A percentile compares a stretch with the other conserved stretches of the same genome.
Conservation (phyloP, 2,797 vertebrate species). For the Columba guinea region DNA sequence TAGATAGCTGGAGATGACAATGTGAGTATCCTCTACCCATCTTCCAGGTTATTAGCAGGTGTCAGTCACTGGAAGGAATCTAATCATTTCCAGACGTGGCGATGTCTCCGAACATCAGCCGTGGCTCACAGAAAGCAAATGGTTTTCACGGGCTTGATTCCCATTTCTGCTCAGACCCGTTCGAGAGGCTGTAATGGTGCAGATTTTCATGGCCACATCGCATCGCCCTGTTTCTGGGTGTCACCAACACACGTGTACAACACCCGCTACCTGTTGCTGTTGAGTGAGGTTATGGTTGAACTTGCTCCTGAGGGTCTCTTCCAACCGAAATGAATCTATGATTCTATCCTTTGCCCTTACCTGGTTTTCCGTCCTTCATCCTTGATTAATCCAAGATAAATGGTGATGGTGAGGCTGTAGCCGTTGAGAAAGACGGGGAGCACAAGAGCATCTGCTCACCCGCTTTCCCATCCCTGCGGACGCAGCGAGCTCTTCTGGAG, state of each 20-base stretch:
- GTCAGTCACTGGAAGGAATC: constrained; percentile 69
- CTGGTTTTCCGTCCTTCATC: not conserved
- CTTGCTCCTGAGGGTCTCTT: too few relatives aligned
- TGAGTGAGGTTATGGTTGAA: too few relatives aligned
- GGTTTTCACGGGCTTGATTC: not conserved
- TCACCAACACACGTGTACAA: fast-evolving
- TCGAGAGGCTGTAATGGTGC: not conserved
- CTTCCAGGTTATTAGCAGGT: constrained; percentile 74
- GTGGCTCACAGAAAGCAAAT: not conserved
- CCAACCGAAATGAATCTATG: too few relatives aligned
- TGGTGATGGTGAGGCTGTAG: not conserved
- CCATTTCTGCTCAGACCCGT: not conserved
- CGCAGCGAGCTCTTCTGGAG: not conserved
- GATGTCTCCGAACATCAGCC: not conserved
- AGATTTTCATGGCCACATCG: fast-evolving
- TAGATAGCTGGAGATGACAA: constrained; percentile 69
- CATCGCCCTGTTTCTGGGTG: too few relatives aligned
- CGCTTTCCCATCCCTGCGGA: fast-evolving
- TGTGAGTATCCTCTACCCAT: constrained; percentile 44
- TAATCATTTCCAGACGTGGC: constrained; percentile 47
- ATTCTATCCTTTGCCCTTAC: not conserved
- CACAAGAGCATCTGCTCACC: fast-evolving
- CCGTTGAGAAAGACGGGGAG: fast-evolving
- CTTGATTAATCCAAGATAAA: not conserved
- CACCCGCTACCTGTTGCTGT: fast-evolving